Base-by-base conservation (phyloP, 2,888 invertebrate genomes). In the Cryptus armator region DNA sequence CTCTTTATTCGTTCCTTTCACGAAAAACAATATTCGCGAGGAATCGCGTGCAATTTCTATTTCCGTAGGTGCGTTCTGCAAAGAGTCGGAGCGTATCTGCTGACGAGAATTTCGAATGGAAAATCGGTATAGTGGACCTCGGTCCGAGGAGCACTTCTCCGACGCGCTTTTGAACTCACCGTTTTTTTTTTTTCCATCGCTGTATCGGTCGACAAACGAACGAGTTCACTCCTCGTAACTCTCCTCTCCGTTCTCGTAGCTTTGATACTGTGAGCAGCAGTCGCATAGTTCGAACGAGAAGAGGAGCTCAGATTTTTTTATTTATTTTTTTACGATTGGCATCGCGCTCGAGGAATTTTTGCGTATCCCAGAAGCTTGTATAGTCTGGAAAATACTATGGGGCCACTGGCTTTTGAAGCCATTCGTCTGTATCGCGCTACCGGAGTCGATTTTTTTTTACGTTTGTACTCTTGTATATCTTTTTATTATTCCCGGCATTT, bases 21-120 rank as follows among this genome's bases (percentile, higher is more conserved):
- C 67, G 56, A 29, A 81, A 71, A 86, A 86, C 81, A 83, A 86
- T 85, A 85, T 86, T 86, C 71, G 53, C 79, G 71, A 68, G 66
- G 48, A 81, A 86, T 83, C 68, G 83, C 81, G 71, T 80, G 67
- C 71, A 59, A 77, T 80, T 80, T 67, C 59, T 76, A 81, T 74
- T 77, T 62, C 44, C 74, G 74, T 62, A 29, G 29, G 62, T 74
- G 29, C 48, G 46, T 3, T 9, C 32, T 19, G 59, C 43, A 29
- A 74, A 5, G 46, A 32, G 37, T 37, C 37, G 37, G 62, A 75
- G 29, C 2, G 43, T 32, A 32, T 62, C 62, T 29, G 10, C 16
- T 6, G 62, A 1, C 32, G 43, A 37, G 37, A 48, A 7, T 37
- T 76, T 76, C 10, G 29, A 76, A 51, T 76, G 10, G 29, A 51